Evolutionary conservation across 2,888 invertebrate genomes (phyloP), one percentile per base, ranked within the genome.

Genomic region (Caenorhabditis sp.): DNA sequence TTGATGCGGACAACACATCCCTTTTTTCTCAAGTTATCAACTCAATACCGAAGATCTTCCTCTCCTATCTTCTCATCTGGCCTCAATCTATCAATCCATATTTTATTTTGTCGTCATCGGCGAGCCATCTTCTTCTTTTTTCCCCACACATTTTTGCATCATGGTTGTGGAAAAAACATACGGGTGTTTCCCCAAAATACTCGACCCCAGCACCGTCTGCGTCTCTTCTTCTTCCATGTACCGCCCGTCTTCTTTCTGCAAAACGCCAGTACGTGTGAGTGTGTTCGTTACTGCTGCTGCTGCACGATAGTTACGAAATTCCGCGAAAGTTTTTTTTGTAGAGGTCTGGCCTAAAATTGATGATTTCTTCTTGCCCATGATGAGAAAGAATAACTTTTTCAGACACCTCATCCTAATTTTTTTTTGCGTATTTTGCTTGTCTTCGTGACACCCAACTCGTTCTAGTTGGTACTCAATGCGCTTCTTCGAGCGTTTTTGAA

Each of bases 141-240:
- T 63, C 41, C n/a, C 44, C 63, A 56, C 77, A 70, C 77, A 70
- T 63, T 70, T 77, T 77, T 77, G 77, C 77, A 77, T 77, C 77
- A 77, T 77, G 38, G 10, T 66, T 28, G 35, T 24, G 69, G 26
- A 41, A 70, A n/a, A 77, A 69, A 70, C 66, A 68, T 68, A 77
- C 77, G 77, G 70, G 77, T 77, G 77, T 77, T 77, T 77, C 63
- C 69, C 70, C 70, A 77, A 70, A 70, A 77, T 56, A 77, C 77
- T 69, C 76, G 68, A 24, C 64, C 28, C 26, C 47, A 61, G 16
- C 5, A 10, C 16, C 41, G 63, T 47, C 77, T 77, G 77, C 63
- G 77, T 63, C 77, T 77, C 77, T 56, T 24, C 69, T 24, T 54
- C 63, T 70, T 24, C 38, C 69, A 54, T 31, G 44, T 70, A 61